Conservation (phyloP, 2,888 invertebrate species). For the Anoplius nigerrimus region DNA sequence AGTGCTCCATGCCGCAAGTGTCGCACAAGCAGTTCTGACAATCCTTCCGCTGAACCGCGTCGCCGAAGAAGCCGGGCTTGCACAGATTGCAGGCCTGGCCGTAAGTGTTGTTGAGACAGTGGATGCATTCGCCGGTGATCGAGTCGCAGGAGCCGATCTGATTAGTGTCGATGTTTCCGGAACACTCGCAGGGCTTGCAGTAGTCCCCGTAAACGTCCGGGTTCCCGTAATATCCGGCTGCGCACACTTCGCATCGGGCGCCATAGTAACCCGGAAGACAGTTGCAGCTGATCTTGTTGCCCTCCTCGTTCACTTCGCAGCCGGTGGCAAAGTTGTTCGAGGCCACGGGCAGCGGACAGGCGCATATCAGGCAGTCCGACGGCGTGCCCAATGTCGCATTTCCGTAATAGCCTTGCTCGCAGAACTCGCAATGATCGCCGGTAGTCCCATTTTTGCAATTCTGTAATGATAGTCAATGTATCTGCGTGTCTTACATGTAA, state of each 20-base stretch:
- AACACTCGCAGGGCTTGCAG: constrained; percentile 94
- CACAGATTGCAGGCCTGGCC: constrained; percentile 94
- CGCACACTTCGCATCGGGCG: constrained; percentile 91
- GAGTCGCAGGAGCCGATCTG: constrained; percentile 93
- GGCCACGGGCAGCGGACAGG: constrained; percentile 91
- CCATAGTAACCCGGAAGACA: constrained; percentile 95
- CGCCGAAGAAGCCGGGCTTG: constrained; percentile 94
- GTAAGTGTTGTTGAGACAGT: constrained; percentile 94
- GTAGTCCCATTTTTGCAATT: constrained; percentile 90
- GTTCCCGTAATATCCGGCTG: constrained; percentile 91
- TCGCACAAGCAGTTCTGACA: constrained; percentile 95
- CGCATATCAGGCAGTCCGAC: constrained; percentile 93
- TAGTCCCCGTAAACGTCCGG: constrained; percentile 85
- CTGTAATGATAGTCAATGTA: constrained; percentile 76
- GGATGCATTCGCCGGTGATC: constrained; percentile 90
- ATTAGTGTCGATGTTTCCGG: constrained; percentile 92
- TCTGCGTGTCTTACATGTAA: no score
- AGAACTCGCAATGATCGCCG: constrained; percentile 95
- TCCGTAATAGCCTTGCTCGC: constrained; percentile 93
- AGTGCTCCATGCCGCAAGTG: constrained; percentile 87
- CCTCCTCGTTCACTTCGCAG: constrained; percentile 89
- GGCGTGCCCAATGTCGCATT: constrained; percentile 92
- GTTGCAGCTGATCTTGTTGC: constrained; percentile 89
- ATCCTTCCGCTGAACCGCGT: constrained; percentile 93
- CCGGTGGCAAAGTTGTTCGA: constrained; percentile 93